Conservation (phyloP, 1,140 invertebrate species). For the Micrasema longulum region DNA sequence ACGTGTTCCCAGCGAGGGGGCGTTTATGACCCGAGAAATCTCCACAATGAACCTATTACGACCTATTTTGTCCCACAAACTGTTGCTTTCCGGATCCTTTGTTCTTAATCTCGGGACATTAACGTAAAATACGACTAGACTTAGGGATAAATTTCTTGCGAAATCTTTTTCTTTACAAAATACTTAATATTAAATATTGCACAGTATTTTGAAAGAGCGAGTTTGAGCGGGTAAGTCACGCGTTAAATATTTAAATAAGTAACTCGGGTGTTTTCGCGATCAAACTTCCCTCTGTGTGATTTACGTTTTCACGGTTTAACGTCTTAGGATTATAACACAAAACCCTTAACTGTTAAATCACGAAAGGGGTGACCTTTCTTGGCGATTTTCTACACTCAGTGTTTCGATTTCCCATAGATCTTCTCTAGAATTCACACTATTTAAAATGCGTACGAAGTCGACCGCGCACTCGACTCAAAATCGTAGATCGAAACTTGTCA, state of each 20-base stretch:
- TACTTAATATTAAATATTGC: too few species aligned
- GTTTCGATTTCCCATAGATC: constrained; percentile 21
- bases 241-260: background rate
- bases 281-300: constrained; percentile 8
- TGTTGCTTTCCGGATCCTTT: constrained; percentile 20
- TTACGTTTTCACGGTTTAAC: constrained; percentile 33
- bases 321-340: constrained; percentile 28
- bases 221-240: background rate
- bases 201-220: background rate
- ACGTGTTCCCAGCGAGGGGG: constrained; percentile 31
- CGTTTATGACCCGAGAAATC: constrained; percentile 40
- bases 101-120: constrained; percentile 3
- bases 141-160: too few species aligned
- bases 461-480: constrained; percentile 7
- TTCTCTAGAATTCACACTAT: constrained; percentile 1
- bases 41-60: constrained; percentile 33
- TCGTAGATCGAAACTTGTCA: constrained; percentile 5
- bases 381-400: constrained; percentile 5
- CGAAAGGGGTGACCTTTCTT: constrained; percentile 13
- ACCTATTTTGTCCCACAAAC: constrained; percentile 26
- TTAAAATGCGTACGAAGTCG: background rate
- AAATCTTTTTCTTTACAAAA: too few species aligned
- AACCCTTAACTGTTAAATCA: constrained; percentile 31
- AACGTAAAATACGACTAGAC: too few species aligned
- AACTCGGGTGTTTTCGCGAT: constrained; percentile 31